A percentile compares a stretch with the other conserved stretches of the same genome.
Evolutionary conservation across 2,888 invertebrate species (phyloP).

Genomic region (Lasioglossum morio): DNA sequence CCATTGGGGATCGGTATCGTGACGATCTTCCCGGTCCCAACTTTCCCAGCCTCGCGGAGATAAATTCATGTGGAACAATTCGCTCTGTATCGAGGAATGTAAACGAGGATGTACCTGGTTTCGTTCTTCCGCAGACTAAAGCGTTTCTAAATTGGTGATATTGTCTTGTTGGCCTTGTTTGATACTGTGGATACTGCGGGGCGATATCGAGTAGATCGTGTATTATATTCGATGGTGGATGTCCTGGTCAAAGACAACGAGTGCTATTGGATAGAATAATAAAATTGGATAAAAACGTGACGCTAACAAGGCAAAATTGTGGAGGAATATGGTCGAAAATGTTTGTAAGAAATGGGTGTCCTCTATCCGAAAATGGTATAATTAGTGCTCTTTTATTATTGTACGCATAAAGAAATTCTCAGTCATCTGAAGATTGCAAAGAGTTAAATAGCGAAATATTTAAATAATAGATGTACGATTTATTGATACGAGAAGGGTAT

Average conservation of each 20-base stretch:
- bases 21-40: constrained; percentile 4
- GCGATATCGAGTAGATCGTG: not conserved
- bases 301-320: not conserved
- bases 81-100: not conserved
- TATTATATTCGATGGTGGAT: not conserved
- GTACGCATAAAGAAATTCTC: not conserved
- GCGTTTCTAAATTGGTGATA: not conserved
- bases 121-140: not conserved
- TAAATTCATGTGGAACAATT: constrained; percentile 4
- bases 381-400: not conserved
- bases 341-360: not conserved
- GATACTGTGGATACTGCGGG: not conserved
- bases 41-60: not conserved
- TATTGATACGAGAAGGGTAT: not conserved
- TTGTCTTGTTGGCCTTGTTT: not conserved
- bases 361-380: not conserved
- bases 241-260: not conserved
- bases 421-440: too few species aligned
- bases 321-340: not conserved
- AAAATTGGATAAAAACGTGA: not conserved
- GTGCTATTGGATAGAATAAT: not conserved
- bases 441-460: too few species aligned
- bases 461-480: too few species aligned
- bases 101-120: constrained; percentile 11
- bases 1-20: constrained; percentile 14